Percentiles rank a stretch among this genome's conserved stretches.
Evolutionary conservation across 2,113 vertebrate species (phyloP).

Genomic region (Istiophorus platypterus): DNA sequence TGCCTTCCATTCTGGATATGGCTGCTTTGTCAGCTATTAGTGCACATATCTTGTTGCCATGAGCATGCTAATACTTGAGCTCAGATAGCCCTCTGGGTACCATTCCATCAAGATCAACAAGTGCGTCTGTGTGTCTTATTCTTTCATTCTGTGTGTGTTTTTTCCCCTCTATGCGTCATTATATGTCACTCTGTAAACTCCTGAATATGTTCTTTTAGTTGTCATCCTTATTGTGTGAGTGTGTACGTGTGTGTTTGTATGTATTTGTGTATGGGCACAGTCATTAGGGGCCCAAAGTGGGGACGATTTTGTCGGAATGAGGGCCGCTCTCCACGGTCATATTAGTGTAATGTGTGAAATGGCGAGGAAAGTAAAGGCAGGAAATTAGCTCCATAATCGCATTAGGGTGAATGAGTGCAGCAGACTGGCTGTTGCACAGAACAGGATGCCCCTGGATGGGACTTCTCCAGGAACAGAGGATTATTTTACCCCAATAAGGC

Average conservation of each 20-base stretch:
- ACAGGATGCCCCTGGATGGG: constrained; percentile 85
- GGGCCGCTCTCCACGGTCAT: constrained; percentile 72
- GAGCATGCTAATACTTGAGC: constrained; percentile 50
- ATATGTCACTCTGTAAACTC: background rate
- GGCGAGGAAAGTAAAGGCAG: constrained; percentile 89
- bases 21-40: constrained; percentile 26
- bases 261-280: constrained; percentile 30
- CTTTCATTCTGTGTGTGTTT: constrained; percentile 1
- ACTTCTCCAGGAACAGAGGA: constrained; percentile 85
- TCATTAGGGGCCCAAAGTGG: constrained; percentile 25
- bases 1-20: constrained; percentile 16
- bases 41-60: constrained; percentile 21
- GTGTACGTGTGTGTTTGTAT: constrained; percentile 12
- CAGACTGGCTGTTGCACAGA: constrained; percentile 85
- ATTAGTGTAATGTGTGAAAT: constrained; percentile 90
- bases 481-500: constrained; percentile 75
- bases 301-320: constrained; percentile 26
- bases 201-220: background rate
- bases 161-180: background rate
- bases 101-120: constrained; percentile 40
- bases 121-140: constrained; percentile 26
- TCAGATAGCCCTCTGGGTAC: constrained; percentile 44
- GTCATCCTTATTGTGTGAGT: constrained; percentile 3
- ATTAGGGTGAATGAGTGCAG: constrained; percentile 91
- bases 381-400: constrained; percentile 95